Evolutionary conservation across 2,888 invertebrate genomes (phyloP).

Genomic region (Cryptus armator): DNA sequence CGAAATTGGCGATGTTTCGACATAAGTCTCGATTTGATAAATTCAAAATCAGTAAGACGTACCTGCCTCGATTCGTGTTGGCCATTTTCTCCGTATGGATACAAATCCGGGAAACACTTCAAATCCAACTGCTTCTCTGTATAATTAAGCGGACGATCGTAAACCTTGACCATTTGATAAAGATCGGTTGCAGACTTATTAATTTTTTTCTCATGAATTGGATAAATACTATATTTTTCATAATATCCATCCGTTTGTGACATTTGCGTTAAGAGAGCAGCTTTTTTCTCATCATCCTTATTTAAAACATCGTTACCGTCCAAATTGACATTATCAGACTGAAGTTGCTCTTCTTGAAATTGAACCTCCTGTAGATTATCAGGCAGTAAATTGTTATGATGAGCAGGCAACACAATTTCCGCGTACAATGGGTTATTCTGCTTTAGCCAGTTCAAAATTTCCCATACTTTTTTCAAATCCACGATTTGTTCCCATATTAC

Average conservation of each 20-base stretch:
- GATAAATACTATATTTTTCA: conserved; percentile 65
- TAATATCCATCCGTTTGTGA: conserved; percentile 55
- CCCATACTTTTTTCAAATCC: conserved; percentile 76
- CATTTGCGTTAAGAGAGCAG: not conserved
- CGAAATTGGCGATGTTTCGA: conserved; percentile 74
- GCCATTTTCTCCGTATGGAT: conserved; percentile 38
- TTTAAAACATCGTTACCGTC: not conserved
- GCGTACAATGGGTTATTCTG: conserved; percentile 75
- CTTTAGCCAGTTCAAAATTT: conserved; percentile 76
- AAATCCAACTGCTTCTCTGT: conserved; percentile 63
- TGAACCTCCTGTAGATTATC: conserved; percentile 11
- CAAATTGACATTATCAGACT: not conserved
- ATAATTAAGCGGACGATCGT: conserved; percentile 65
- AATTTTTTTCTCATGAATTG: conserved; percentile 67
- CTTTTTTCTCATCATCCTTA: not conserved
- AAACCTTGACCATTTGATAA: conserved; percentile 73
- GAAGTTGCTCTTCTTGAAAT: conserved; percentile 13
- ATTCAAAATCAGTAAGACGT: conserved; percentile 68
- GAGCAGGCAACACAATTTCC: conserved; percentile 72
- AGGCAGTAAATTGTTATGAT: conserved; percentile 37
- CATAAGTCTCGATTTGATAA: conserved; percentile 71
- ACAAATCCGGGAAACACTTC: too few relatives aligned
- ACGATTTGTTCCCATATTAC: conserved; percentile 76
- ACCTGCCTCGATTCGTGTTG: conserved; percentile 60
- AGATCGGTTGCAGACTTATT: conserved; percentile 66